A percentile compares a stretch with the other conserved stretches of the same genome.
phyloP scores from a whole-genome alignment of 1,140 invertebrate species.

The Cydia splendana region DNA sequence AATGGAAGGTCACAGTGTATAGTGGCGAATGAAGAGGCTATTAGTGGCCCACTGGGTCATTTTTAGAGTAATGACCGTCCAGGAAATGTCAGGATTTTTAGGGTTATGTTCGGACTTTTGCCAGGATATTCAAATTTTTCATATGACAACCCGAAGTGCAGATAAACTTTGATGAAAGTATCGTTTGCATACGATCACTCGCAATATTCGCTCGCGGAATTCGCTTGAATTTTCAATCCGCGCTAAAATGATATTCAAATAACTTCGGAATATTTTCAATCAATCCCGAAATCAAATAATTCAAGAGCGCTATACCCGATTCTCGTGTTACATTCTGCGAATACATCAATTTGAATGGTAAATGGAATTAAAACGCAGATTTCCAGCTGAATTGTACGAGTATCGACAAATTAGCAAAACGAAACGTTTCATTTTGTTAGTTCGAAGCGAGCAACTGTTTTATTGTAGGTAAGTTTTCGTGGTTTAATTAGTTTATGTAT shows the following conservation, averaged over 20 bases:
- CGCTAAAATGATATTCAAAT: not conserved
- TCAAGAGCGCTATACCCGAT: not conserved
- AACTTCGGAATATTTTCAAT: constrained; percentile 29
- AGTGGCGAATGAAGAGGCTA: too few relatives aligned
- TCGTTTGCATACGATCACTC: not conserved
- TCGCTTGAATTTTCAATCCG: constrained; percentile 8
- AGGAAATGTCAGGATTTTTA: too few relatives aligned
- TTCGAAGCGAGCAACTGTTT: not conserved
- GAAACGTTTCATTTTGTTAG: not conserved
- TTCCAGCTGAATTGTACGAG: not conserved
- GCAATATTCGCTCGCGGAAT: constrained; percentile 5
- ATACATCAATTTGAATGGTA: not conserved
- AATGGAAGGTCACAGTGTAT: too few relatives aligned
- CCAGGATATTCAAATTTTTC: too few relatives aligned
- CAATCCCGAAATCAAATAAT: constrained; percentile 26
- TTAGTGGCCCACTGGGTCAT: too few relatives aligned
- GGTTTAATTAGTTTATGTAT: not conserved
- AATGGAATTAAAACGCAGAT: constrained; percentile 1
- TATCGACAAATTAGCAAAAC: not conserved
- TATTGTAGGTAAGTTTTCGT: not conserved
- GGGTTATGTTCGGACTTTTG: too few relatives aligned
- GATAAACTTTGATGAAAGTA: not conserved
- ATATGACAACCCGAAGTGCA: too few relatives aligned
- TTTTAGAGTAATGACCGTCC: too few relatives aligned
- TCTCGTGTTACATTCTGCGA: constrained; percentile 8